These are phyloP conservation scores for Catocala sponsa DNA, from an alignment of 2,888 invertebrate genomes.

Conservation along the genomic window DNA sequence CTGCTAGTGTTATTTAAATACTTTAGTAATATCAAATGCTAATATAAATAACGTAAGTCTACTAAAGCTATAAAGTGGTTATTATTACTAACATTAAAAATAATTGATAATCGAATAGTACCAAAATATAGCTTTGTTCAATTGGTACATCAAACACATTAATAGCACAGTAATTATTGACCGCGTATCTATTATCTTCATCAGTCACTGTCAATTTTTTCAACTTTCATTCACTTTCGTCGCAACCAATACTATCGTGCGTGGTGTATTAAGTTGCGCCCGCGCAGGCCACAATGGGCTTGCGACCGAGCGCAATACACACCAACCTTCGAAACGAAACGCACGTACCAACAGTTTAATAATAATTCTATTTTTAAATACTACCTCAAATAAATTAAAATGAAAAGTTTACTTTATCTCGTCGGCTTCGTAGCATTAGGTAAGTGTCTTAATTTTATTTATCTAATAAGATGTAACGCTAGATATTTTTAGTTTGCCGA, in stretches of 20 bases:
- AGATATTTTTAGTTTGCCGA: no score
- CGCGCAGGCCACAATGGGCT: conserved; percentile 64
- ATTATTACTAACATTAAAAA: no score
- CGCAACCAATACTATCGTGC: conserved; percentile 56
- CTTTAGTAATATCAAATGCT: no score
- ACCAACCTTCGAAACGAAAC: conserved; percentile 76
- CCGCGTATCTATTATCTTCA: conserved; percentile 28
- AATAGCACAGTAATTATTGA: conserved; percentile 17
- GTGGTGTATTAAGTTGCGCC: conserved; percentile 59
- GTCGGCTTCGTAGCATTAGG: conserved; percentile 72
- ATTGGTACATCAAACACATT: conserved; percentile 2
- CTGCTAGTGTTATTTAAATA: no score
- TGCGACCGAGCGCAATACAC: conserved; percentile 71
- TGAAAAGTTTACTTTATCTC: conserved; percentile 74
- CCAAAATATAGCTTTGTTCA: no score
- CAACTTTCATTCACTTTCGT: conserved; percentile 52
- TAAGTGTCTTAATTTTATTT: conserved; percentile 60
- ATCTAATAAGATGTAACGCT: not conserved
- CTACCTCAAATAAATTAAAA: conserved; percentile 56
- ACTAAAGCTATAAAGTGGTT: no score
- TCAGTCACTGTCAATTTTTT: conserved; percentile 39
- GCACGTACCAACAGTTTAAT: conserved; percentile 71
- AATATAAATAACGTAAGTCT: no score
- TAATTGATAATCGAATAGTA: no score
- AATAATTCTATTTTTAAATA: conserved; percentile 51